A percentile compares a stretch with the other conserved stretches of the same genome.
Evolutionary conservation across 2,888 invertebrate species (phyloP).

Genomic region (Cacoxenus indagator): DNA sequence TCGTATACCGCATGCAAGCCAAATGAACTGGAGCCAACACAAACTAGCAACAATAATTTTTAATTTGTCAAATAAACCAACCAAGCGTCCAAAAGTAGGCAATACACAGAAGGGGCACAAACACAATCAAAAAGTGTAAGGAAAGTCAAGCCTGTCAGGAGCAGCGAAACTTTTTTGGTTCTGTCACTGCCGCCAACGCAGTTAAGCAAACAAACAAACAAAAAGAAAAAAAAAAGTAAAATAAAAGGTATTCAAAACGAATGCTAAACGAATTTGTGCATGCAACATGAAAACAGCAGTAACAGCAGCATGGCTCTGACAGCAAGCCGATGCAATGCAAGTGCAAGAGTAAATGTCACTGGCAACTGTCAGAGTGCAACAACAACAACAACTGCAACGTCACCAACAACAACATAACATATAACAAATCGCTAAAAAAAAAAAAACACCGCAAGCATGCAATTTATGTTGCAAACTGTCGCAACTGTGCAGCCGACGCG

Average conservation of each 20-base stretch:
- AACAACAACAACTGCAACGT: not conserved
- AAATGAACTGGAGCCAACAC: conserved; percentile 2
- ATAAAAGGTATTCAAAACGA: not conserved
- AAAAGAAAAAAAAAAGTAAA: not conserved
- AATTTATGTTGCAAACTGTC: conserved; percentile 16
- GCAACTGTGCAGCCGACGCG: not conserved
- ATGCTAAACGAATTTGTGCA: conserved; percentile 18
- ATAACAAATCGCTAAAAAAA: not conserved
- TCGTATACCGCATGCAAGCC: not conserved
- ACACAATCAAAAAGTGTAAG: not conserved
- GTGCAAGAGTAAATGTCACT: conserved; percentile 11
- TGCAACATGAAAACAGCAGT: conserved; percentile 14
- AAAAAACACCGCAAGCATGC: conserved; percentile 12
- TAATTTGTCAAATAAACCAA: conserved; percentile 22
- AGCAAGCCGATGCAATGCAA: not conserved
- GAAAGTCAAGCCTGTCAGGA: not conserved
- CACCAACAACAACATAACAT: not conserved
- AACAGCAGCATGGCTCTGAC: conserved; percentile 7
- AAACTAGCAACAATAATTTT: conserved; percentile 21
- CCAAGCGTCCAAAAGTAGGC: not conserved
- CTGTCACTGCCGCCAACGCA: not conserved
- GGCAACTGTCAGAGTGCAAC: conserved; percentile 10
- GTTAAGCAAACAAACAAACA: not conserved
- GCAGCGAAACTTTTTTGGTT: conserved; percentile 7
- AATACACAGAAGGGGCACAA: not conserved